Conservation (phyloP, 2,113 vertebrate genomes). For the Istiophorus platypterus region DNA sequence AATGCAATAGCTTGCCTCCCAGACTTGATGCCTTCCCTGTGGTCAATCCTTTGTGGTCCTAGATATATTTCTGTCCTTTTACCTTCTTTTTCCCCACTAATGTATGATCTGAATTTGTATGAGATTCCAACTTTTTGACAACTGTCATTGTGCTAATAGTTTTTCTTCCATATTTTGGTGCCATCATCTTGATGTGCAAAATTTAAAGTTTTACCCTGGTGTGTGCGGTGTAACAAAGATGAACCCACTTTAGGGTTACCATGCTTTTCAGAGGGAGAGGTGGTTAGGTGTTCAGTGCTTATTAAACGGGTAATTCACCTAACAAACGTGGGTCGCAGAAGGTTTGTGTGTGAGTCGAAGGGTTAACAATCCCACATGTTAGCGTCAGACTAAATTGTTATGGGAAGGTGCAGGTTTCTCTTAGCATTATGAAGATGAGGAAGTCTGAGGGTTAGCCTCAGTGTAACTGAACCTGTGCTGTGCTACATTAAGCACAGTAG, state of each 20-base stretch:
- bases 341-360: conserved; percentile 83
- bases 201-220: not conserved
- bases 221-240: conserved; percentile 13
- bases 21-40: conserved; percentile 72
- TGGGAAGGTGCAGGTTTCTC: conserved; percentile 19
- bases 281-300: conserved; percentile 71
- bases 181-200: not conserved
- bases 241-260: conserved; percentile 47
- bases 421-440: conserved; percentile 10
- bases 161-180: not conserved
- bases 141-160: conserved; percentile 18
- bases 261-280: conserved; percentile 71
- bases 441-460: conserved; percentile 24
- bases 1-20: conserved; percentile 81
- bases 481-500: conserved; percentile 20
- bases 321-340: conserved; percentile 79
- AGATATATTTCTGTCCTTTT: conserved; percentile 28
- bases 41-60: conserved; percentile 63
- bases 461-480: conserved; percentile 43
- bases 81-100: conserved; percentile 2
- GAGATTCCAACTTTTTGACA: conserved; percentile 9
- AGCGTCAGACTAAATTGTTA: conserved; percentile 25
- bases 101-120: conserved; percentile 10
- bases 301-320: conserved; percentile 38
- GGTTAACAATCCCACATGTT: conserved; percentile 81